Evolutionary conservation across 2,113 vertebrate species (phyloP), one percentile per base, ranked within the genome.

Genomic region (Capreolus pygargus): DNA sequence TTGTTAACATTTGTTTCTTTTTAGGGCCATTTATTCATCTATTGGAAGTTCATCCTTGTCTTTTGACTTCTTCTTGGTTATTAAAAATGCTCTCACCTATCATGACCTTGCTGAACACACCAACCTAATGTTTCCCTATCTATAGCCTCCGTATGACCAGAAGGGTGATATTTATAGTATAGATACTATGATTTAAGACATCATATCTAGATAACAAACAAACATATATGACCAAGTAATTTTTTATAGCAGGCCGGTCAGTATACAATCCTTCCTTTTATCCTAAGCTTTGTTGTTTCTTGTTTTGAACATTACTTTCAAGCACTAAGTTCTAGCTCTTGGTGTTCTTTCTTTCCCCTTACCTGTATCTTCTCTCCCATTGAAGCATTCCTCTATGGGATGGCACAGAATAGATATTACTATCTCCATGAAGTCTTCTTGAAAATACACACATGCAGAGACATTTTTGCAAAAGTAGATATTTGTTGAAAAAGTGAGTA

Each of bases 21-120:
- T 82, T 3, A 6, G 1, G 11, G 76, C 12, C 47, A 21, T 14
- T 79, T 39, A 21, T 85, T 81, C 30, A 81, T 28, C 15, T 33
- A 2, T 52, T 89, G 9, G 16, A 90, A 94, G 6, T 84, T 90
- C 12, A 28, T 60, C 33, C 15, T 55, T 61, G 7, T 85, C 54
- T 82, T 89, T 84, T 87, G 36, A 39, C 19, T 23, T 91, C 58
- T 91, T 86, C 27, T 17, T 94, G 45, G 16, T n/a, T 78, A 43
- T 6, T 95, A 36, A 93, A 79, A 43, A 50, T 57, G 5, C 9
- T n/a, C 30, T 86, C 5, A 25, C 16, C 16, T 43, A 28, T 76
- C 16, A 60, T 9, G 8, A 79, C 7, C 2, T 83, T 93, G 19
- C 1, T 47, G 30, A 89, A 43, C 16, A 64, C 78, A 60, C 5